Evolutionary conservation across 2,113 vertebrate species (phyloP).

Genomic region (Dunckerocampus dactyliophorus): DNA sequence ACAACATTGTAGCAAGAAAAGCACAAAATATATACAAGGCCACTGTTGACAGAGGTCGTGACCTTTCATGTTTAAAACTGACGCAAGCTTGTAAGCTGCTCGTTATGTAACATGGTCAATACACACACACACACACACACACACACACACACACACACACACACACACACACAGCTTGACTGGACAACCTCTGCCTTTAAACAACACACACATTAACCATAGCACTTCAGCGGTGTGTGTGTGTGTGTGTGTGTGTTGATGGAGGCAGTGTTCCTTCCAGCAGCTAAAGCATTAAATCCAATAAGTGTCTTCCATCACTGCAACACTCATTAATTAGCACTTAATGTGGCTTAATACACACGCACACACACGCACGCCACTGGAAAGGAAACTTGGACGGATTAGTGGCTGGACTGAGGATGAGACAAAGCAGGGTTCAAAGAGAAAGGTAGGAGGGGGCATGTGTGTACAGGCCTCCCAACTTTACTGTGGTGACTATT

Average conservation of each 20-base stretch:
- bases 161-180: slow-evolving; percentile 19
- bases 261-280: slow-evolving; percentile 72
- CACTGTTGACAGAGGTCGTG: too few relatives aligned
- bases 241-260: slow-evolving; percentile 37
- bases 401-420: slow-evolving; percentile 26
- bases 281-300: slow-evolving; percentile 84
- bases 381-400: slow-evolving; percentile 31
- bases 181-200: slow-evolving; percentile 51
- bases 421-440: slow-evolving; percentile 3
- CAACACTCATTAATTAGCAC: slow-evolving; percentile 91
- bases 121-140: too few relatives aligned
- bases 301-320: slow-evolving; percentile 81
- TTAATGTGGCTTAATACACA: slow-evolving; percentile 84
- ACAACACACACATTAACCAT: slow-evolving; percentile 13
- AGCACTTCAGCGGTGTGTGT: slow-evolving; percentile 8
- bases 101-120: too few relatives aligned
- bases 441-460: neutral
- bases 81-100: too few relatives aligned
- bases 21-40: too few relatives aligned
- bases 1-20: too few relatives aligned
- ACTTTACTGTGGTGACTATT: neutral
- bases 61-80: too few relatives aligned
- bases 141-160: too few relatives aligned
- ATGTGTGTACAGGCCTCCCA: too few relatives aligned
- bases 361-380: slow-evolving; percentile 48